phyloP scores from a whole-genome alignment of 2,113 vertebrate species.

The Suncus etruscus region DNA sequence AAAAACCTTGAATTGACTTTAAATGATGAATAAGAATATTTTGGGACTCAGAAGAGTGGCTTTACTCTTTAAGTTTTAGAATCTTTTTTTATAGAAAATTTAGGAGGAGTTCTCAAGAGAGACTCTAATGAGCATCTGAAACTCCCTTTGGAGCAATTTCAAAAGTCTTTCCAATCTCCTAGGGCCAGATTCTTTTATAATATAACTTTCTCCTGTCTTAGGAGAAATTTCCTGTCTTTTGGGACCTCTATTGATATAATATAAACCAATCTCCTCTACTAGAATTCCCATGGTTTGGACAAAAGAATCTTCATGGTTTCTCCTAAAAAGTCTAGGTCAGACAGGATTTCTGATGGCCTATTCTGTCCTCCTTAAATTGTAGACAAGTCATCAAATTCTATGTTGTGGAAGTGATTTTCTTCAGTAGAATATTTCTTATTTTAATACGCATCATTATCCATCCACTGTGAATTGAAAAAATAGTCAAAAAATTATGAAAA shows the following conservation, averaged over 20 bases:
- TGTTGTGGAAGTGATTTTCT: background rate
- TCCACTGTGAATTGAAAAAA: background rate
- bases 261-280: too few species aligned
- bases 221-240: background rate
- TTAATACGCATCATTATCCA: background rate
- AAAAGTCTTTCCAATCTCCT: background rate
- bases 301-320: background rate
- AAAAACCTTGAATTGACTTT: conserved; percentile 14
- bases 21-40: background rate
- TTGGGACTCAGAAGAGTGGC: background rate
- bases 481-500: background rate
- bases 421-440: background rate
- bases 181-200: background rate
- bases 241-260: background rate
- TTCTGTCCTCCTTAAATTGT: conserved; percentile 14
- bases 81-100: background rate
- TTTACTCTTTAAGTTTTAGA: background rate
- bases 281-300: background rate
- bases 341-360: background rate
- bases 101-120: background rate
- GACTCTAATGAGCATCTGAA: background rate
- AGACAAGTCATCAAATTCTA: background rate
- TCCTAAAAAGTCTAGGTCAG: background rate
- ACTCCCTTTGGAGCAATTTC: background rate
- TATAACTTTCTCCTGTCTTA: background rate